These are phyloP conservation scores for Pseudomyrmex sp. DNA, from an alignment of 1,140 invertebrate species.

Conservation along the genomic window DNA sequence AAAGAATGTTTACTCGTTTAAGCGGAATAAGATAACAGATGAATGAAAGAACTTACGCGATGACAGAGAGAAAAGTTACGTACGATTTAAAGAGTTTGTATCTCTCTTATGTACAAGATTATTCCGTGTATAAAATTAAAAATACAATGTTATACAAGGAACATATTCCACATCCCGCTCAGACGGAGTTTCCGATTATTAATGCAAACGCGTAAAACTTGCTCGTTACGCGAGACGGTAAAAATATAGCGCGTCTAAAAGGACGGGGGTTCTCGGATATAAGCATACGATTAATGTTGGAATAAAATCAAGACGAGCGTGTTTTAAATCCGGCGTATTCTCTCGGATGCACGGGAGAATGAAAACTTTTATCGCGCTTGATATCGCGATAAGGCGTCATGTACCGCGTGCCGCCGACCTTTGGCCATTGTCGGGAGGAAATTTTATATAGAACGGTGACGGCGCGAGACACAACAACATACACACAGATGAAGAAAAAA, in stretches of 20 bases:
- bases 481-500: not conserved
- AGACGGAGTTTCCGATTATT: conserved; percentile 6
- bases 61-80: no score
- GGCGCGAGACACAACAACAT: not conserved
- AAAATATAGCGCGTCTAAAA: not conserved
- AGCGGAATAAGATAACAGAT: no score
- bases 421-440: conserved; percentile 33
- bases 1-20: no score
- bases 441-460: conserved; percentile 5
- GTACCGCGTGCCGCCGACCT: not conserved
- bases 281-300: conserved; percentile 45
- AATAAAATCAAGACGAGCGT: conserved; percentile 29
- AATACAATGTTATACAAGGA: not conserved
- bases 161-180: not conserved
- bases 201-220: conserved; percentile 37
- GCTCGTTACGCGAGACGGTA: not conserved
- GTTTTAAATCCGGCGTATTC: conserved; percentile 37
- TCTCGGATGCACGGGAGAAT: conserved; percentile 30
- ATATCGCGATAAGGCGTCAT: conserved; percentile 39
- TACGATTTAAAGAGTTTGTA: no score
- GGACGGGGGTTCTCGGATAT: conserved; percentile 20
- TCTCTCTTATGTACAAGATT: not conserved
- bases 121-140: not conserved
- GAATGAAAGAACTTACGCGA: no score
- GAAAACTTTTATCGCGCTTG: conserved; percentile 58